These are phyloP conservation scores for Sorex maritimensis DNA, from an alignment of 2,797 vertebrate species.

Conservation along the genomic window DNA sequence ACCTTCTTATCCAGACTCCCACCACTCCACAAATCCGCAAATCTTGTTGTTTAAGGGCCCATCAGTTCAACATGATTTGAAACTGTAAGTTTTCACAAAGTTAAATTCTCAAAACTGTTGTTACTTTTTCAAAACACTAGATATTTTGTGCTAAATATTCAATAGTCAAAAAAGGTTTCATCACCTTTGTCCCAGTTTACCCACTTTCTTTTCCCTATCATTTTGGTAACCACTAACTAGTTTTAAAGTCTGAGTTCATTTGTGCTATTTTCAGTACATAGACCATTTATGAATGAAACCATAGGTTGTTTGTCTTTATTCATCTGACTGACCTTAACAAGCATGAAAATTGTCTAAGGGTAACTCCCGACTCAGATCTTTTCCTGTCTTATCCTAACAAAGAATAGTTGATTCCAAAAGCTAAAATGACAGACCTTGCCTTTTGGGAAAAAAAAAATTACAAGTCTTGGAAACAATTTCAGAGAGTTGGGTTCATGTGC, in stretches of 20 bases:
- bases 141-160: neutral
- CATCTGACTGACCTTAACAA: neutral
- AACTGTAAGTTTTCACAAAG: slow-evolving; percentile 38
- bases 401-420: no score
- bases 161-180: neutral
- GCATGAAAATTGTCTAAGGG: neutral
- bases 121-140: neutral
- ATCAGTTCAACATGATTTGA: slow-evolving; percentile 35
- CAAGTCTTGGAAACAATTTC: no score
- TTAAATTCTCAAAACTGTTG: slow-evolving; percentile 19
- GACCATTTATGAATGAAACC: neutral
- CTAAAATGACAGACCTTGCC: no score
- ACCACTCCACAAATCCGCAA: neutral
- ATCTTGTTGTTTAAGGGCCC: neutral
- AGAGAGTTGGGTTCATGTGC: no score
- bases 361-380: neutral
- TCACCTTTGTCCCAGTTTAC: no score
- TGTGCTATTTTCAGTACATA: no score
- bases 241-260: no score
- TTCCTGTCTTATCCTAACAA: no score
- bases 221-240: no score
- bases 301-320: neutral
- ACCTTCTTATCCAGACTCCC: no score
- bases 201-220: no score
- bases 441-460: no score